phyloP scores from a whole-genome alignment of 2,797 vertebrate genomes.

The Chromobotia macracanthus region DNA sequence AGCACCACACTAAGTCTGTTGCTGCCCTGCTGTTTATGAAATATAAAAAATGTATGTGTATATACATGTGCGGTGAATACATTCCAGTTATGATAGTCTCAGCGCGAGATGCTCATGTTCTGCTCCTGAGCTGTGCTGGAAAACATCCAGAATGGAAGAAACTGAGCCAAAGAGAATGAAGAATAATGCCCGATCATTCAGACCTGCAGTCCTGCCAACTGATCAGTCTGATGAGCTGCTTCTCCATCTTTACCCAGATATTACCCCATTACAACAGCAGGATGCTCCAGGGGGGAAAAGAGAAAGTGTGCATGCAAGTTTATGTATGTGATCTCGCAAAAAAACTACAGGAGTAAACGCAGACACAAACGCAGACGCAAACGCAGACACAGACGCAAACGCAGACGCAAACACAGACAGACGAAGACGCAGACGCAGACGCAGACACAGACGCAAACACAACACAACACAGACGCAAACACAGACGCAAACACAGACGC shows the following conservation, averaged over 20 bases:
- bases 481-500: no score
- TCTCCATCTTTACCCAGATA: constrained; percentile 19
- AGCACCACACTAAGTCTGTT: neutral
- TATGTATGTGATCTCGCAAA: neutral
- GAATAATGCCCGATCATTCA: neutral
- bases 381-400: no score
- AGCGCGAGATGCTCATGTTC: neutral
- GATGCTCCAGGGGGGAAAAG: neutral
- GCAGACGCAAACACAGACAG: no score
- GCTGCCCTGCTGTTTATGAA: constrained; percentile 15
- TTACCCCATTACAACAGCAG: constrained; percentile 10
- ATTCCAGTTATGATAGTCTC: neutral
- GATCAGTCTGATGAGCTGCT: neutral
- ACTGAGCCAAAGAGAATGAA: constrained; percentile 3
- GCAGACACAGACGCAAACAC: no score
- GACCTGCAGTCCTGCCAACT: neutral
- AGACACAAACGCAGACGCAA: no score
- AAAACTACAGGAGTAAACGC: neutral
- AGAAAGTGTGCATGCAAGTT: neutral
- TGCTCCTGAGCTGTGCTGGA: neutral
- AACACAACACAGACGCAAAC: no score
- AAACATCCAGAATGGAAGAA: neutral
- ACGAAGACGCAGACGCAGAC: no score
- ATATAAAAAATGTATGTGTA: neutral
- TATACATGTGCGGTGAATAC: neutral